A percentile compares a stretch with the other conserved stretches of the same genome.
phyloP scores from a whole-genome alignment of 2,888 invertebrate species.

The Muscina levida region DNA sequence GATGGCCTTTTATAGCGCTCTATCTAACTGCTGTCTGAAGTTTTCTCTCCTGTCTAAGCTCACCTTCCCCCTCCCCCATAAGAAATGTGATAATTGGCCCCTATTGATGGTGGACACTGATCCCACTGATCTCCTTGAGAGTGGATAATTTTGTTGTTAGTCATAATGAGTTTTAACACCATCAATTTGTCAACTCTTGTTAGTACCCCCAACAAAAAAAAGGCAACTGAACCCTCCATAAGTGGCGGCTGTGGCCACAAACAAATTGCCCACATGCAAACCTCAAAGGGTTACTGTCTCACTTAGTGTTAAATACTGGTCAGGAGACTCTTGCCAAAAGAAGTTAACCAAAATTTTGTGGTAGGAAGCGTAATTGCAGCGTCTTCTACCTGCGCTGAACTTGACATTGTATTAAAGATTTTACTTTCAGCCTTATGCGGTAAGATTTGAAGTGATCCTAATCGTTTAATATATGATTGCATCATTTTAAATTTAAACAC shows the following conservation, averaged over 20 bases:
- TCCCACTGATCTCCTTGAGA: neutral
- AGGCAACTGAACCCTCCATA: too few species aligned
- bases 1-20: neutral
- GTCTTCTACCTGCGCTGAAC: neutral
- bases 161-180: constrained; percentile 77
- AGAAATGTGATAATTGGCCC: constrained; percentile 71
- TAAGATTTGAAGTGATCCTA: constrained; percentile 19
- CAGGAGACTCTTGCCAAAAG: neutral
- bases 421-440: neutral
- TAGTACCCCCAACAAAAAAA: too few species aligned
- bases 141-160: constrained; percentile 49
- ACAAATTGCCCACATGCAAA: neutral
- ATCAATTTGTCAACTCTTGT: constrained; percentile 78
- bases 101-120: constrained; percentile 32
- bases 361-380: neutral
- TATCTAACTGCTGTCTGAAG: too few species aligned
- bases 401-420: too few species aligned
- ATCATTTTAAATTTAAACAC: constrained; percentile 23
- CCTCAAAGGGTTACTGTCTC: constrained; percentile 9
- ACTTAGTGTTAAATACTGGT: neutral
- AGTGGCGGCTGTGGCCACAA: constrained; percentile 58
- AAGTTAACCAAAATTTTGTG: constrained; percentile 28
- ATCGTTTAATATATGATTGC: constrained; percentile 22
- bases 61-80: neutral
- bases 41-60: too few species aligned